Evolutionary conservation across 1,140 invertebrate species (phyloP).

Genomic region (Tachypleus tridentatus): DNA sequence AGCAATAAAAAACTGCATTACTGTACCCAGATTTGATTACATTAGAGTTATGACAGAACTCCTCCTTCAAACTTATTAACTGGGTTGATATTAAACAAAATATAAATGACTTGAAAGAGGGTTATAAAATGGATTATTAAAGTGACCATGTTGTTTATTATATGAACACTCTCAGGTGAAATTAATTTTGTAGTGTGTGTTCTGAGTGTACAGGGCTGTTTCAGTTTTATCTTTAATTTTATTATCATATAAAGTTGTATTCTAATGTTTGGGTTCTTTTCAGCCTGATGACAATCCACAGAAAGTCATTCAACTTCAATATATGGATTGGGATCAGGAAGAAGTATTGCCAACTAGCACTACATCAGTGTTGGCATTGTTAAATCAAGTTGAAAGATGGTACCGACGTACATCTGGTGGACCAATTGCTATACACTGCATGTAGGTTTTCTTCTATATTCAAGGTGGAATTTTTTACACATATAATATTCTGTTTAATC

Average conservation of each 20-base stretch:
- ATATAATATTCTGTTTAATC: too few species aligned
- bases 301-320: constrained; percentile 17
- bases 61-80: too few species aligned
- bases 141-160: background rate
- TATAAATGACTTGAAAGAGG: background rate
- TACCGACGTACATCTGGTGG: constrained; percentile 9
- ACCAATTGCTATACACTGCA: constrained; percentile 17
- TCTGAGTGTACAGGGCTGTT: too few species aligned
- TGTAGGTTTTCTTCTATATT: constrained; percentile 7
- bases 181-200: background rate
- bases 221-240: too few species aligned
- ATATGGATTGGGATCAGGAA: constrained; percentile 13
- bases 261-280: background rate
- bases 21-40: too few species aligned
- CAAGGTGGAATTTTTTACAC: too few species aligned
- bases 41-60: too few species aligned
- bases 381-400: constrained; percentile 10
- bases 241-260: too few species aligned
- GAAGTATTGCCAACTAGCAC: background rate
- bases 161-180: background rate
- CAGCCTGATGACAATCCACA: constrained; percentile 8
- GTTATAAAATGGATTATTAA: background rate
- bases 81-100: background rate
- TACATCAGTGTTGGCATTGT: constrained; percentile 6
- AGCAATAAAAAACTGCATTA: too few species aligned